Evolutionary conservation across 2,113 vertebrate genomes (phyloP).

Genomic region (Enhydra lutris): DNA sequence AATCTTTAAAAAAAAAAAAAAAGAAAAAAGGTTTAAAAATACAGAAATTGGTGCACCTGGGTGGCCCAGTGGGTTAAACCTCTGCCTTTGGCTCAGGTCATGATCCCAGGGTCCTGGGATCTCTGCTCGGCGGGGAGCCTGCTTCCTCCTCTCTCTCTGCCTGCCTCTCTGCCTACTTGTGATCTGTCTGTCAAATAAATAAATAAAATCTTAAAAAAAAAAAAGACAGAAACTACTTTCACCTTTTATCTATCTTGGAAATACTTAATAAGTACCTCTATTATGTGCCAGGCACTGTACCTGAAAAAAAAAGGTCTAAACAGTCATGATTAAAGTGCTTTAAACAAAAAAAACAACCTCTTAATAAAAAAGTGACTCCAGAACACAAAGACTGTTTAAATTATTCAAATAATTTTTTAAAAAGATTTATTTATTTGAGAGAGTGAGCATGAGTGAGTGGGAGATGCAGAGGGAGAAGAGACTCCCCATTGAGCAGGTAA

Average conservation of each 20-base stretch:
- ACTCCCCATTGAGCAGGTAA: no score
- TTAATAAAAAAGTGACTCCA: background rate
- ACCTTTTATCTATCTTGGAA: background rate
- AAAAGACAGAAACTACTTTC: background rate
- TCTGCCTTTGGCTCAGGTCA: no score
- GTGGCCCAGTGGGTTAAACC: no score
- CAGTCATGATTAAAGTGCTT: background rate
- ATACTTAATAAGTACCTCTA: background rate
- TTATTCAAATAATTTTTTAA: background rate
- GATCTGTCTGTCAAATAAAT: background rate
- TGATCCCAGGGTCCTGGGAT: no score
- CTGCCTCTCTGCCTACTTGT: no score
- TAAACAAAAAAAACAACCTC: background rate
- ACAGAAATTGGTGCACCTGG: no score
- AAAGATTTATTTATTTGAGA: background rate
- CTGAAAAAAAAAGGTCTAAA: background rate
- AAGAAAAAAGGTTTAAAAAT: no score
- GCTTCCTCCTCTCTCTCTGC: no score
- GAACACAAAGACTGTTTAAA: slow-evolving; percentile 7
- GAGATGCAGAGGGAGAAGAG: no score
- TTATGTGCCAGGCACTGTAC: background rate
- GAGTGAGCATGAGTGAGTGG: no score
- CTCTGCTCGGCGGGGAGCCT: no score
- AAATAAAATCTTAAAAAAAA: background rate
- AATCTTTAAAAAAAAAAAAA: no score